These are phyloP conservation scores for Jacana jacana DNA, from an alignment of 2,113 vertebrate species.

Conservation along the genomic window DNA sequence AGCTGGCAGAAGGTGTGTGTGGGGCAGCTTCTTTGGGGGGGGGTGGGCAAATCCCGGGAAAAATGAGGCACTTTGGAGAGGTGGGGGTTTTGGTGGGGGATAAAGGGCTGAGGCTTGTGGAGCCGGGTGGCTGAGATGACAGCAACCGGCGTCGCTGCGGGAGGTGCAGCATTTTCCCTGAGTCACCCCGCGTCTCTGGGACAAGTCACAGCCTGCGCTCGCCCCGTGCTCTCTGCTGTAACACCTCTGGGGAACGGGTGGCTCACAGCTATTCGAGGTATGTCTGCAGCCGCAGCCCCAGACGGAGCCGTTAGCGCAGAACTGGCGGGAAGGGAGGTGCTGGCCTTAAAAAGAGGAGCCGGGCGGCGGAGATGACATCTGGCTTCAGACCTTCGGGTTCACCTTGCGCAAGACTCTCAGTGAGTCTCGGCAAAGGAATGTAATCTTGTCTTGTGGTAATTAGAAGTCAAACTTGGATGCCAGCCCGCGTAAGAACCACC, in stretches of 20 bases:
- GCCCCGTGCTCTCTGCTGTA: neutral
- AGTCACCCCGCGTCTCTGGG: neutral
- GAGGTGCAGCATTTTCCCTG: neutral
- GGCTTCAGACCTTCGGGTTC: neutral
- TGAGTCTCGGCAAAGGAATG: constrained; percentile 11
- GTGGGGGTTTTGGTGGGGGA: neutral
- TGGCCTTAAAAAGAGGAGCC: accelerated
- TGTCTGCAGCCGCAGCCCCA: neutral
- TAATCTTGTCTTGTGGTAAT: neutral
- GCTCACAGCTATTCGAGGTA: neutral
- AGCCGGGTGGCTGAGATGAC: neutral
- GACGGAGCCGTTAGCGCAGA: neutral
- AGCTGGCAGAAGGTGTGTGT: neutral
- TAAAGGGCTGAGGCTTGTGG: neutral
- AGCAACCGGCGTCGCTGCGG: neutral
- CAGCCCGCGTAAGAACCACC: neutral
- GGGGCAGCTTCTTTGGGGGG: neutral
- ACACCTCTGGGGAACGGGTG: neutral
- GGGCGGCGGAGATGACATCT: neutral
- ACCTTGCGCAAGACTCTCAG: neutral
- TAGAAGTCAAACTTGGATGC: neutral
- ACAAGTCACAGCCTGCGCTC: neutral
- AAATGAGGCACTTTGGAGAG: neutral
- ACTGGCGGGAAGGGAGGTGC: neutral
- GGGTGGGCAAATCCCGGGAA: neutral